Evolutionary conservation across 2,888 invertebrate genomes (phyloP).

Genomic region (Lasiommata megera): DNA sequence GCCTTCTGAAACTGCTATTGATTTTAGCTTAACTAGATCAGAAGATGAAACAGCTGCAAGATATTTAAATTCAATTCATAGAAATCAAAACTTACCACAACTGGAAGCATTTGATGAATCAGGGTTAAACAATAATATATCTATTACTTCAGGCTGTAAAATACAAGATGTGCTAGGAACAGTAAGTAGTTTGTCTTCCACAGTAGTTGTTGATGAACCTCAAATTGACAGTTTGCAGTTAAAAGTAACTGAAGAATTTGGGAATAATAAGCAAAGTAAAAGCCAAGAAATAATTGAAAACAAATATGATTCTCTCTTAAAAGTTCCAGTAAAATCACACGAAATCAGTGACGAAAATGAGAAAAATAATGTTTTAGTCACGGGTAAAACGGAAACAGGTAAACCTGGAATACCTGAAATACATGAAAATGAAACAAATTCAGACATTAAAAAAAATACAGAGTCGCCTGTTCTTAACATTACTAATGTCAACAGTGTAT

Average conservation of each 20-base stretch:
- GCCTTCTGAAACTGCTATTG: constrained; percentile 50
- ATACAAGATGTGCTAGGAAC: background rate
- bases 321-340: background rate
- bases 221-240: background rate
- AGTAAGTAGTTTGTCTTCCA: background rate
- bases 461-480: background rate
- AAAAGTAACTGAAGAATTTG: background rate
- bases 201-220: background rate
- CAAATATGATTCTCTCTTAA: background rate
- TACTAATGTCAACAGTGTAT: background rate
- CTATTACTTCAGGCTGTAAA: background rate
- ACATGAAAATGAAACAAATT: background rate
- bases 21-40: constrained; percentile 59
- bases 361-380: constrained; percentile 5
- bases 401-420: background rate
- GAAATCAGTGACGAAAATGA: background rate
- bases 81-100: background rate
- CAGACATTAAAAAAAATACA: background rate
- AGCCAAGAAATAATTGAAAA: background rate
- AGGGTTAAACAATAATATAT: background rate
- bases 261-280: background rate
- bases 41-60: constrained; percentile 29
- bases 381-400: background rate
- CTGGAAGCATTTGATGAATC: constrained; percentile 1
- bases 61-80: constrained; percentile 23